Evolutionary conservation across 2,888 invertebrate species (phyloP).

Genomic region (Melanchra persicariae): DNA sequence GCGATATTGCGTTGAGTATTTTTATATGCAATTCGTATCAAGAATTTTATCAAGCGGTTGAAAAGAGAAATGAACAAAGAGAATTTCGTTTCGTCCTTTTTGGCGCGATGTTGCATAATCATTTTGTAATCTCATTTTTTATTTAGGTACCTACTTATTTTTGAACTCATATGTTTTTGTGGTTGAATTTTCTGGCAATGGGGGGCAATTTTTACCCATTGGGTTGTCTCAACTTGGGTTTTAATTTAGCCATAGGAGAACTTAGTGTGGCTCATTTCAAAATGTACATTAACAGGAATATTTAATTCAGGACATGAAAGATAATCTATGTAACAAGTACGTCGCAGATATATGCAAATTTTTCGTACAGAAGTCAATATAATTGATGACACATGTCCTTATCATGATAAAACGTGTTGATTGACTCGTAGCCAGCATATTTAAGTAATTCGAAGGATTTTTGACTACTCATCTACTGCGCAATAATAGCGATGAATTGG

Average conservation of each 20-base stretch:
- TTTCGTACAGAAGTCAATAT: background rate
- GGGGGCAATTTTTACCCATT: background rate
- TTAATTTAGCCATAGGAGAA: background rate
- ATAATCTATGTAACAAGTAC: background rate
- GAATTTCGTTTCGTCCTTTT: conserved; percentile 17
- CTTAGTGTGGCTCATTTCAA: background rate
- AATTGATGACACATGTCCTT: conserved; percentile 11
- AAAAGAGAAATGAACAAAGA: background rate
- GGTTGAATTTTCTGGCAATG: background rate
- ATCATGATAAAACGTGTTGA: conserved; percentile 29
- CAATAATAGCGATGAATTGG: background rate
- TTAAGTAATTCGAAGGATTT: conserved; percentile 2
- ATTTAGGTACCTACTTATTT: too few relatives aligned
- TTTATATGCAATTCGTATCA: conserved; percentile 19
- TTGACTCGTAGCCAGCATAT: conserved; percentile 28
- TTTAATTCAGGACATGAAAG: background rate
- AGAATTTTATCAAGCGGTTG: background rate
- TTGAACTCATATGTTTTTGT: too few relatives aligned
- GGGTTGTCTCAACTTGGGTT: too few relatives aligned
- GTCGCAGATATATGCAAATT: background rate
- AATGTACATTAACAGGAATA: background rate
- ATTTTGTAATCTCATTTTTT: background rate
- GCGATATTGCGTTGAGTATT: background rate
- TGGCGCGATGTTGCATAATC: background rate
- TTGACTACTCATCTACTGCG: conserved; percentile 14